Percentiles rank a stretch among this genome's conserved stretches.
phyloP scores from a whole-genome alignment of 2,888 invertebrate genomes.

The Drosophila hamatofila region DNA sequence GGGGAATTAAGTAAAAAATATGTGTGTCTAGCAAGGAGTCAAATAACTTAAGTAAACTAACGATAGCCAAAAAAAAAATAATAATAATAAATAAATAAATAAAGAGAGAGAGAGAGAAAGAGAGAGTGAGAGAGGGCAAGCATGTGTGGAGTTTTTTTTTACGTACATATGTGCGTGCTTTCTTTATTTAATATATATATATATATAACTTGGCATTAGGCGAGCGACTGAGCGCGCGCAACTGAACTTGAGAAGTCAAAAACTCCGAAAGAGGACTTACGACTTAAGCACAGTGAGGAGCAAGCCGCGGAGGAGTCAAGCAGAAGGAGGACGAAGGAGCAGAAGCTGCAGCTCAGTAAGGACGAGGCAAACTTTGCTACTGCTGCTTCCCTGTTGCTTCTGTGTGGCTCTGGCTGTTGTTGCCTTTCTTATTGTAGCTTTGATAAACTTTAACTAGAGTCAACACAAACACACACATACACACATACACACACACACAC shows the following conservation, averaged over 20 bases:
- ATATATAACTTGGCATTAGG: conserved; percentile 76
- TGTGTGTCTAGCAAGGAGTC: conserved; percentile 56
- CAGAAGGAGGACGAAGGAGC: conserved; percentile 6
- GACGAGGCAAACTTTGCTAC: conserved; percentile 63
- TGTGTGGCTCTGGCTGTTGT: conserved; percentile 20
- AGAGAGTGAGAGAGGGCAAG: neutral
- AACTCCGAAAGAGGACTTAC: conserved; percentile 79
- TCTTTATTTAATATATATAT: conserved; percentile 57
- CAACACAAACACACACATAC: conserved; percentile 50
- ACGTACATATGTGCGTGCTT: conserved; percentile 37
- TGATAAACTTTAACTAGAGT: conserved; percentile 79
- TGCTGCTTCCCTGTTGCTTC: conserved; percentile 48
- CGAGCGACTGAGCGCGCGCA: conserved; percentile 31
- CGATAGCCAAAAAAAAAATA: conserved; percentile 13
- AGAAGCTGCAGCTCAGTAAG: conserved; percentile 11
- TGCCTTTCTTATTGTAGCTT: conserved; percentile 54
- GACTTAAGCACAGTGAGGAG: conserved; percentile 52
- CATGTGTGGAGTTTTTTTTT: conserved; percentile 18
- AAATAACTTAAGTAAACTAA: conserved; percentile 64
- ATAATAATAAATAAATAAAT: neutral
- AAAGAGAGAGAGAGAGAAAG: neutral
- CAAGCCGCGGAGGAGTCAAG: neutral
- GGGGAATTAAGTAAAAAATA: conserved; percentile 44
- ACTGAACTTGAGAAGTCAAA: conserved; percentile 81
- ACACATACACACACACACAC: conserved; percentile 39